These are phyloP conservation scores for Leucoraja erinaceus DNA, from an alignment of 2,113 vertebrate genomes.

Conservation along the genomic window DNA sequence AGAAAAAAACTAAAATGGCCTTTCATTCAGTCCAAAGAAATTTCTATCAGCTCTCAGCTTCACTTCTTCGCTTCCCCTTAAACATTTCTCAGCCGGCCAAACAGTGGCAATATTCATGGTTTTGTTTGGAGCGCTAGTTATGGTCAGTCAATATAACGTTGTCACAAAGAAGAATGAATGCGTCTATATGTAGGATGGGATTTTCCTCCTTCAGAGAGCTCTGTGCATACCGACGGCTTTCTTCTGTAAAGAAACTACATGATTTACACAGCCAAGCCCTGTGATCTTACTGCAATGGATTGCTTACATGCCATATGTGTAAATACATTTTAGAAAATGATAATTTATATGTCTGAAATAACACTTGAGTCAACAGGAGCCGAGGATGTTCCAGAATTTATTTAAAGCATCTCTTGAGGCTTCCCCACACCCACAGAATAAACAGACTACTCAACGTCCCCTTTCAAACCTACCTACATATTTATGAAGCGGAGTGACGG, in stretches of 20 bases:
- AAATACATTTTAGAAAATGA: constrained; percentile 27
- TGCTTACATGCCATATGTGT: neutral
- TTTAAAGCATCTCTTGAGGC: constrained; percentile 18
- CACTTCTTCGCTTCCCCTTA: neutral
- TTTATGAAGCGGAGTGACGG: neutral
- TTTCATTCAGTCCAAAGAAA: neutral
- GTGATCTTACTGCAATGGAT: constrained; percentile 8
- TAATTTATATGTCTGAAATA: constrained; percentile 32
- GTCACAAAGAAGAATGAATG: neutral
- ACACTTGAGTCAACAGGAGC: constrained; percentile 34
- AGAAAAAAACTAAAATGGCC: too few species aligned
- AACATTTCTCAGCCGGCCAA: neutral
- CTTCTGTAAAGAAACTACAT: constrained; percentile 12
- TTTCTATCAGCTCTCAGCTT: neutral
- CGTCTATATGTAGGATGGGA: neutral
- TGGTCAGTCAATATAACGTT: neutral
- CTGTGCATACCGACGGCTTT: neutral
- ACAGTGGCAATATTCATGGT: neutral
- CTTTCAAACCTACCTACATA: neutral
- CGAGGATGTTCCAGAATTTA: constrained; percentile 23
- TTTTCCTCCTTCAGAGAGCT: neutral
- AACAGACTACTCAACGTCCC: neutral
- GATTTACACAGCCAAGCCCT: neutral
- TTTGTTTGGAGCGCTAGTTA: neutral
- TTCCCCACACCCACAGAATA: constrained; percentile 5